Base-by-base conservation (phyloP, 2,113 vertebrate genomes). In the Tamias sibiricus region DNA sequence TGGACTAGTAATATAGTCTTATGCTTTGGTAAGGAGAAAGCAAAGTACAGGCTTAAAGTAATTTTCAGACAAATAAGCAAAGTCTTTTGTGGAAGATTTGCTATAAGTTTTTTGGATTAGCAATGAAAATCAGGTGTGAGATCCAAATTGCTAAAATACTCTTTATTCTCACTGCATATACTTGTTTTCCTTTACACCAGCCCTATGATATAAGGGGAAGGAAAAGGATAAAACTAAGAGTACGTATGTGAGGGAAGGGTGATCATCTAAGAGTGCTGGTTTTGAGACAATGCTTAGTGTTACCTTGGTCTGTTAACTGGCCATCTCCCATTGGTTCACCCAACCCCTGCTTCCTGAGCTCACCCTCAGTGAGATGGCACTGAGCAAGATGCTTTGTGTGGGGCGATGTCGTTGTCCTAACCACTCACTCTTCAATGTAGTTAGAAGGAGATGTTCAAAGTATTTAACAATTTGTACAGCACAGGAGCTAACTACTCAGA, bases 31-130 rank as follows among this genome's bases (percentile, higher is more conserved):
- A 83, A 72, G 12, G 26, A 59, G 0, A 37, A 92, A 91, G 81
- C 72, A 76, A 90, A 96, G 10, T 13, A 83, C 14, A 90, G 14
- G 10, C 22, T 90, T 95, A 91, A 89, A 75, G 24, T 54, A 69
- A 95, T 59, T 6, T 85, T 76, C 12, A 77, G 28, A 47, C 1
- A 94, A 83, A 87, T 57, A 95, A 59, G 47, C 10, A 74, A 69
- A n/a, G 17, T 20, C 0, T 90, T 87, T 35, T 75, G 9, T 42
- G n/a, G 49, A 52, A 66, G 75, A 71, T 76, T 69, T 85, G 7
- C 52, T 84, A 16, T 20, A 17, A 68, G 26, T 66, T 95, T 80
- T 75, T 57, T 76, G 22, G 17, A 77, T 59, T 49, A 92, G 68
- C 59, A 83, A 44, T 59, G 37, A 95, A 86, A 84, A 94, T 72